Conservation (phyloP, 2,888 invertebrate genomes). For the Drosophila falleni region DNA sequence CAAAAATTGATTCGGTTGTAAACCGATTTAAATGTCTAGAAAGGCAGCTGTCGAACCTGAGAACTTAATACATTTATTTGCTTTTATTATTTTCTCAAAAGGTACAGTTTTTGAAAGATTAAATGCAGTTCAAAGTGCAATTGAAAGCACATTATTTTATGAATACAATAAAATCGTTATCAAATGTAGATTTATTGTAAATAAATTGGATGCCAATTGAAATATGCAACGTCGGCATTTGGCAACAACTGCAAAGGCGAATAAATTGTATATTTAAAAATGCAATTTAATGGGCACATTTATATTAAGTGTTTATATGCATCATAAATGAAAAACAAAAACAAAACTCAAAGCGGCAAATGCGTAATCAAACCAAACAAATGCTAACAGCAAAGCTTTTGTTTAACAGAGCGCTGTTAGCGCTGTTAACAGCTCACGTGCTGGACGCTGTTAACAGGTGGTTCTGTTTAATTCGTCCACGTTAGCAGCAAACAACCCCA, state of each 20-base stretch:
- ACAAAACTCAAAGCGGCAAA: slow-evolving; percentile 7
- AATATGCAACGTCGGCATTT: slow-evolving; percentile 8
- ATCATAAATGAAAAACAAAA: slow-evolving; percentile 2
- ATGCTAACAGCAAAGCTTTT: slow-evolving; percentile 40
- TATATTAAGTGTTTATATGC: slow-evolving; percentile 6
- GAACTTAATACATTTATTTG: neutral
- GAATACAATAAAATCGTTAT: slow-evolving; percentile 10
- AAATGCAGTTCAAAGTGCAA: slow-evolving; percentile 7
- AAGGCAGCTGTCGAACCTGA: neutral
- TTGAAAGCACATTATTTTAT: neutral
- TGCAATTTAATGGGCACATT: slow-evolving; percentile 11
- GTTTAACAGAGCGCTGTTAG: slow-evolving; percentile 23
- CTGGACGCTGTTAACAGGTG: slow-evolving; percentile 49
- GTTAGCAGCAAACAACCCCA: slow-evolving; percentile 10
- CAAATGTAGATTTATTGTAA: slow-evolving; percentile 4
- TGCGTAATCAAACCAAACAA: neutral
- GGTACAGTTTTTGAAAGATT: neutral
- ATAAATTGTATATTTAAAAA: slow-evolving; percentile 5
- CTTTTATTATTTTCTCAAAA: neutral
- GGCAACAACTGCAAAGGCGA: slow-evolving; percentile 7
- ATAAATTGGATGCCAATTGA: slow-evolving; percentile 13
- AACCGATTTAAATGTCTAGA: neutral
- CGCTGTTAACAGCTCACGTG: slow-evolving; percentile 32
- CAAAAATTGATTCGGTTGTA: neutral
- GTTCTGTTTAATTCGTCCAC: slow-evolving; percentile 30